phyloP scores from a whole-genome alignment of 2,797 vertebrate species.

The Sebastes miniatus region DNA sequence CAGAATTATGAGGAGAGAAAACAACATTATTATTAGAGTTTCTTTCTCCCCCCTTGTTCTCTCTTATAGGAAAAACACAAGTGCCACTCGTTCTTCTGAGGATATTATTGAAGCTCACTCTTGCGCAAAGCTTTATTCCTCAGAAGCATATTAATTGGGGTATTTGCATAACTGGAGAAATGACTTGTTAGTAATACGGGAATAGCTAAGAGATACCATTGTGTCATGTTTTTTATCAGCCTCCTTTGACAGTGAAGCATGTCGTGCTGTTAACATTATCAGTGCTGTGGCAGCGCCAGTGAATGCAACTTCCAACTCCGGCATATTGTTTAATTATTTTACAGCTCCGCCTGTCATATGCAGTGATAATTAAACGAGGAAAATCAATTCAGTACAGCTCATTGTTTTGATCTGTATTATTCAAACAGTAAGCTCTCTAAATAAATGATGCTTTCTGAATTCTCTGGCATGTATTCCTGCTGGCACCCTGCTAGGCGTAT shows the following conservation, averaged over 20 bases:
- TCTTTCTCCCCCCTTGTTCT: neutral
- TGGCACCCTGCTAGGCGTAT: constrained; percentile 20
- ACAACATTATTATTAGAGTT: neutral
- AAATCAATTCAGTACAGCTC: constrained; percentile 53
- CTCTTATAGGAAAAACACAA: constrained; percentile 19
- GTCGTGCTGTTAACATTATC: constrained; percentile 27
- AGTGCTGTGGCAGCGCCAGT: constrained; percentile 16
- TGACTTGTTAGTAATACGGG: constrained; percentile 38
- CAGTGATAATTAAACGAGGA: constrained; percentile 49
- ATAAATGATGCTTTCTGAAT: constrained; percentile 57
- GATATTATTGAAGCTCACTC: constrained; percentile 27
- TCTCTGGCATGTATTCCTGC: constrained; percentile 41
- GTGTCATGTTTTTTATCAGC: constrained; percentile 25
- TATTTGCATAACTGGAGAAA: constrained; percentile 61
- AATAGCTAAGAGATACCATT: constrained; percentile 39
- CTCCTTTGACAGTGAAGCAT: constrained; percentile 42
- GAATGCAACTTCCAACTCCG: constrained; percentile 30
- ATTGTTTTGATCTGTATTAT: constrained; percentile 64
- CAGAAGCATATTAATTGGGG: constrained; percentile 55
- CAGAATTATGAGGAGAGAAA: constrained; percentile 15
- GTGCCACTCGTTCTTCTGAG: constrained; percentile 30
- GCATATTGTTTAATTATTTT: constrained; percentile 51
- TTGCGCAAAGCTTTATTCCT: constrained; percentile 30
- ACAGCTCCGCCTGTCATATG: constrained; percentile 30
- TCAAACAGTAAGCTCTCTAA: constrained; percentile 55